Evolutionary conservation across 1,140 invertebrate species (phyloP), one percentile per base, ranked within the genome.

Genomic region (Lepidurus arcticus): DNA sequence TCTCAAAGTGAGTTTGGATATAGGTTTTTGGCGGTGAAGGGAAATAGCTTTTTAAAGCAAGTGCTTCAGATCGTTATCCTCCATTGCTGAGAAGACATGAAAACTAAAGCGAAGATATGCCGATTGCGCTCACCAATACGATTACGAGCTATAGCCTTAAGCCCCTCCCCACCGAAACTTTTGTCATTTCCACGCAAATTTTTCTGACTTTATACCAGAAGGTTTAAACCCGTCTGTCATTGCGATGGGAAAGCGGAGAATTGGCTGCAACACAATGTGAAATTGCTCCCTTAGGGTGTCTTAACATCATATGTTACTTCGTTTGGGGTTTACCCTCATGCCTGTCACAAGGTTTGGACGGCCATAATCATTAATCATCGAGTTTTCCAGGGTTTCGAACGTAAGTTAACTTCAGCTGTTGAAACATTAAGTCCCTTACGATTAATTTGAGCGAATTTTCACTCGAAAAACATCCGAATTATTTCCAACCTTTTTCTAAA

Each of bases 1-100:
- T 65, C 53, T 16, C 0, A 65, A 16, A 47, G 16, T 3, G 13
- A 65, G 53, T 65, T 65, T 16, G 53, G 53, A 47, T 13, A 65
- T 34, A 65, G 53, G 53, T 21, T 65, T 65, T 34, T 34, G 34
- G 53, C 53, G 21, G 13, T 13, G 53, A 65, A 13, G 53, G 53
- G 53, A 65, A 65, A 65, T 65, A 21, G 53, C 53, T 65, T 65
- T 65, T 65, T 65, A 65, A 65, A 65, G 53, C 53, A 65, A 65
- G 53, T 65, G 53, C 53, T 65, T 65, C 53, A 65, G 53, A 65
- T 65, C 53, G 53, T 65, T 65, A 65, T 65, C 53, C 53, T 7
- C 53, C 53, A 21, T 4, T 34, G 21, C 53, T 65, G 53, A 5
- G 53, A 65, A 65, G 53, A 65, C 53, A 65, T 21, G 53, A 21